Base-by-base conservation (phyloP, 2,113 vertebrate species). In the Semicossyphus pulcher region DNA sequence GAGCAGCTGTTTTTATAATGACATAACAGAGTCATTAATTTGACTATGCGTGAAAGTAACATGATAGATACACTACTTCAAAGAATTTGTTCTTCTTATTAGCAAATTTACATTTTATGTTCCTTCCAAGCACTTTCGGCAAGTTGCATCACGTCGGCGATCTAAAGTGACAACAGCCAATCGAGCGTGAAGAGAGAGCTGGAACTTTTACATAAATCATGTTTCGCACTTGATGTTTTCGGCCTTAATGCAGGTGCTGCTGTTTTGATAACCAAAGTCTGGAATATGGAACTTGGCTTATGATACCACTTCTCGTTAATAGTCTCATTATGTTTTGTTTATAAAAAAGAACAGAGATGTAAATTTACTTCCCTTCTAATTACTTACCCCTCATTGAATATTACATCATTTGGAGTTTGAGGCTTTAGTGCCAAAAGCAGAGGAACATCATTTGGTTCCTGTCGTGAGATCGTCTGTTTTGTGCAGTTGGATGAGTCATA, bases 381-480 rank as follows among this genome's bases (percentile, higher is more conserved):
- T 61, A n/a, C 42, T 14, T 21, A 68, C 51, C n/a, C 12, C 29
- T 5, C 26, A 14, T 11, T 45, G 21, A 28, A 45, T 1, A 15
- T 51, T 10, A 36, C 54, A 69, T 44, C 41, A 48, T 56, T 15
- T 51, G 9, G 23, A 79, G 48, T 37, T 25, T 31, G 37, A 29
- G 25, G 7, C 4, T 16, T 26, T 9, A 5, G 1, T 47, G 51
- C 12, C 21, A 65, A 37, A 36, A 12, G 9, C 2, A 62, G 23
- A 75, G 15, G 25, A 59, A 72, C 32, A 42, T 72, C 2, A 5
- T 68, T n/a, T 69, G 39, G 39, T 61, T 76, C 5, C 48, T 59
- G 21, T 8, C 21, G 54, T 42, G 49, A 61, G 48, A 62, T 63
- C 11, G 25, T 60, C 71, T 52, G 25, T 25, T 62, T 36, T 42